These are phyloP conservation scores for Drosophila malerkotliana DNA, from an alignment of 1,140 invertebrate species.

Conservation along the genomic window DNA sequence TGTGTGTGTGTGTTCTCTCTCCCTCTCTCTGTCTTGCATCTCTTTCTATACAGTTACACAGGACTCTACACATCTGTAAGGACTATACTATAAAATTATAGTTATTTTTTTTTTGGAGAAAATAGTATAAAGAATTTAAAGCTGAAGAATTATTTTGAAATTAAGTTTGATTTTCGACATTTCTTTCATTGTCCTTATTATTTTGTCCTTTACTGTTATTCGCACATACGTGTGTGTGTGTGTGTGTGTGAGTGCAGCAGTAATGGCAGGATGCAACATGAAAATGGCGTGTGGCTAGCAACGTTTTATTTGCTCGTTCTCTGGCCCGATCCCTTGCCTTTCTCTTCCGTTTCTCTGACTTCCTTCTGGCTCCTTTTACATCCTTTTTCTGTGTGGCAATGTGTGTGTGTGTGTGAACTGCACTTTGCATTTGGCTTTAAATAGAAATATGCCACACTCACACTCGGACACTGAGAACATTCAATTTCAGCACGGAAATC, in stretches of 20 bases:
- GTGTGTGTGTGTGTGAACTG: slow-evolving; percentile 26
- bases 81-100: background rate
- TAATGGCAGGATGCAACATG: slow-evolving; percentile 80
- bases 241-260: slow-evolving; percentile 37
- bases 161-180: too few species aligned
- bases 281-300: slow-evolving; percentile 78
- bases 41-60: background rate
- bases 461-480: slow-evolving; percentile 47
- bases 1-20: background rate
- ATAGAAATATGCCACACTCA: slow-evolving; percentile 46
- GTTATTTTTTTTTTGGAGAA: too few species aligned
- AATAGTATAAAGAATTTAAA: too few species aligned
- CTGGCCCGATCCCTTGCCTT: slow-evolving; percentile 20
- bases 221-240: background rate
- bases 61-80: background rate
- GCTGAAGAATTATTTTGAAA: too few species aligned
- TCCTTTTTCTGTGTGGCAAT: slow-evolving; percentile 4
- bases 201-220: background rate
- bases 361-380: slow-evolving; percentile 16
- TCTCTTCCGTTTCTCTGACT: background rate
- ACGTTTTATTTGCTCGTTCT: slow-evolving; percentile 72
- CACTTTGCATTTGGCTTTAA: slow-evolving; percentile 28
- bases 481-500: slow-evolving; percentile 70
- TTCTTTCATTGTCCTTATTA: background rate
- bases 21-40: background rate